A percentile compares a stretch with the other conserved stretches of the same genome.
phyloP scores from a whole-genome alignment of 2,888 invertebrate genomes.

The Phymatocera aterrima region DNA sequence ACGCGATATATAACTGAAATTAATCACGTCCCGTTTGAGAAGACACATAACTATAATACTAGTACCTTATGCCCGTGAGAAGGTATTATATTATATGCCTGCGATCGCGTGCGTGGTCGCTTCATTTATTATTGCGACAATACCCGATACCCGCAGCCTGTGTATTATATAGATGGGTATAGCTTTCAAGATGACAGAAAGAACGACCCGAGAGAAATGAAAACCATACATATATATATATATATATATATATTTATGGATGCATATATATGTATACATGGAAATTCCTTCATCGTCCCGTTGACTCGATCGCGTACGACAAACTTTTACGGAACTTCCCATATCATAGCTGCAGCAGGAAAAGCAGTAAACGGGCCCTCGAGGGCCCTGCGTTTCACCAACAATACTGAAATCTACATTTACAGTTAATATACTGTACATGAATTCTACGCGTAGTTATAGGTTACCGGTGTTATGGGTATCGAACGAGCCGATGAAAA shows the following conservation, averaged over 20 bases:
- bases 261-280: neutral
- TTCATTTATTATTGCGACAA: conserved; percentile 19
- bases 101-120: neutral
- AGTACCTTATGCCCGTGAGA: no score
- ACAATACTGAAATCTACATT: neutral
- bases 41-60: no score
- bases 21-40: conserved; percentile 32
- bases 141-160: no score
- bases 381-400: conserved; percentile 1
- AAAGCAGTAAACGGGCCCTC: conserved; percentile 16
- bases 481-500: no score
- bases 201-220: neutral
- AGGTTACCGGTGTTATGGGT: no score
- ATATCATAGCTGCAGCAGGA: neutral
- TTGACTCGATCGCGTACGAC: neutral
- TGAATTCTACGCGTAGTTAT: no score
- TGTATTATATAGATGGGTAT: no score
- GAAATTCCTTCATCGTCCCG: conserved; percentile 3
- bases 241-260: neutral
- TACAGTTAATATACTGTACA: neutral
- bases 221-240: neutral
- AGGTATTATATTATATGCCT: no score
- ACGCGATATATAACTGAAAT: conserved; percentile 37
- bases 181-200: conserved; percentile 1
- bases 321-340: neutral